Percentiles rank a stretch among this genome's conserved stretches.
Conservation (phyloP, 2,113 vertebrate genomes). For the Austrofundulus limnaeus region DNA sequence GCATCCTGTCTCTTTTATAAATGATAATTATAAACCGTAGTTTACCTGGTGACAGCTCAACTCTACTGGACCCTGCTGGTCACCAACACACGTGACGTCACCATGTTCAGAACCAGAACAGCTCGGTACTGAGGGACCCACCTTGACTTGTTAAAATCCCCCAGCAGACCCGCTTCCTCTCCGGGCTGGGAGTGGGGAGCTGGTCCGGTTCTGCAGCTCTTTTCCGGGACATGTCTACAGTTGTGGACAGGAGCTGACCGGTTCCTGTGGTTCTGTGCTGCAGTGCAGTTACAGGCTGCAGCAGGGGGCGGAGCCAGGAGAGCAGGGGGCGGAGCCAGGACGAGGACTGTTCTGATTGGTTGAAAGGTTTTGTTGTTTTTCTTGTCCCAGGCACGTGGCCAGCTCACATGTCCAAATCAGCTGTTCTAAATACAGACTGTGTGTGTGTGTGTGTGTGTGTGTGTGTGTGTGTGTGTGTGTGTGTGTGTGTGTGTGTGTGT, state of each 20-base stretch:
- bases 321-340: conserved; percentile 21
- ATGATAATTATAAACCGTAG: no score
- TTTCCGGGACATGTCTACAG: conserved; percentile 51
- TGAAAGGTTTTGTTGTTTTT: no score
- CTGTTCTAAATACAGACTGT: no score
- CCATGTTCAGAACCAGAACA: no score
- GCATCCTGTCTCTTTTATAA: no score
- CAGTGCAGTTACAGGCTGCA: not conserved
- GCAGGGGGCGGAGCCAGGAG: conserved; percentile 25
- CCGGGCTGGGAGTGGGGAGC: conserved; percentile 68
- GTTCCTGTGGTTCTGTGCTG: conserved; percentile 70
- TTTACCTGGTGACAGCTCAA: no score
- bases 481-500: conserved; percentile 66
- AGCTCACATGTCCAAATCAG: no score
- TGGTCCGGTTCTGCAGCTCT: conserved; percentile 53
- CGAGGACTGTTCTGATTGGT: not conserved
- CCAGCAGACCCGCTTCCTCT: conserved; percentile 86
- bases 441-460: no score
- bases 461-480: not conserved
- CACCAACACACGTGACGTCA: no score
- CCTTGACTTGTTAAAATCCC: conserved; percentile 95
- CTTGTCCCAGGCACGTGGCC: no score
- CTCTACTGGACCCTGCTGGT: no score
- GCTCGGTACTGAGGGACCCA: no score
- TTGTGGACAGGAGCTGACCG: conserved; percentile 19